Conservation (phyloP, 2,113 vertebrate genomes). For the Strigops habroptila region DNA sequence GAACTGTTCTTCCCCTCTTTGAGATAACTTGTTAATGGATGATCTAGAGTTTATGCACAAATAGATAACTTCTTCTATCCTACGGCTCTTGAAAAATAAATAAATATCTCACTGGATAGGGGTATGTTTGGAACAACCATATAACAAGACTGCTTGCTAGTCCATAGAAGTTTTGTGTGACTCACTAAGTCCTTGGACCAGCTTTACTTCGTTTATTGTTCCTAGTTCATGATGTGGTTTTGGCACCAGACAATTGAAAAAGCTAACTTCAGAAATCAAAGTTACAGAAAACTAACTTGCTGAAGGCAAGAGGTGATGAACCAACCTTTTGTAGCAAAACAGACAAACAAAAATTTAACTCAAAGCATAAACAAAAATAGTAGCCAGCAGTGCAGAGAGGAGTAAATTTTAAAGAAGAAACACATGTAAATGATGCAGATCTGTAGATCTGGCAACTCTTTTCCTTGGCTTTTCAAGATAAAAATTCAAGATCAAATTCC, state of each 20-base stretch:
- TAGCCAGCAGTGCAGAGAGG: background rate
- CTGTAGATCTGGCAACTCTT: background rate
- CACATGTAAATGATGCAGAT: background rate
- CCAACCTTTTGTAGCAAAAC: background rate
- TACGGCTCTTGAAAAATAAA: background rate
- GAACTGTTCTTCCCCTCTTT: background rate
- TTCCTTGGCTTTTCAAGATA: background rate
- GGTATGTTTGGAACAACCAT: background rate
- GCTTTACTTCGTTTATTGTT: conserved; percentile 22
- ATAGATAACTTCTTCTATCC: background rate
- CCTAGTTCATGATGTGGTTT: conserved; percentile 11
- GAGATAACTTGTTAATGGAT: background rate
- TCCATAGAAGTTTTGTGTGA: background rate
- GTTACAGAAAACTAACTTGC: background rate
- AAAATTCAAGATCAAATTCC: background rate
- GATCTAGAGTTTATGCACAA: background rate
- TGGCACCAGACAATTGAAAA: background rate
- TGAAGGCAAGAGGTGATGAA: background rate
- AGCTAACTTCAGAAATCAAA: conserved; percentile 1
- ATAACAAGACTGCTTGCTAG: background rate
- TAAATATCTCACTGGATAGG: background rate
- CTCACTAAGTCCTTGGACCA: background rate
- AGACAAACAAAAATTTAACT: background rate
- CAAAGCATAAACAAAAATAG: background rate
- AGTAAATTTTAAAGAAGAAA: background rate